Conservation (phyloP, 2,888 invertebrate species). For the Heteromyza rotundicornis region DNA sequence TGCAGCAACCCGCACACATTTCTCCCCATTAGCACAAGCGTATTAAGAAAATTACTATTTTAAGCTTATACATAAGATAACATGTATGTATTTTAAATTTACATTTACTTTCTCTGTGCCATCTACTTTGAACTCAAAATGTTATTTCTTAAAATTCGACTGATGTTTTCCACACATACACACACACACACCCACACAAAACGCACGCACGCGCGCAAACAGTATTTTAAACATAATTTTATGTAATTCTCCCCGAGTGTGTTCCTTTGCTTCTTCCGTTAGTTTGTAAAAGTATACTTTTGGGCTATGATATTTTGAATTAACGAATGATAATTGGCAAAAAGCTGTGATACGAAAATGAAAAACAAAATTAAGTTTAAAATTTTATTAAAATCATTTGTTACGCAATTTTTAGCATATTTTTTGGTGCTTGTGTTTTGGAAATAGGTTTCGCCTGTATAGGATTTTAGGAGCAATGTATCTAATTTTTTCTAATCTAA, state of each 20-base stretch:
- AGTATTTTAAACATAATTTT: too few species aligned
- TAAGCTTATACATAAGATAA: too few species aligned
- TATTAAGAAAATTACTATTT: too few species aligned
- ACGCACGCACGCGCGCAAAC: too few species aligned
- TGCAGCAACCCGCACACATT: too few species aligned
- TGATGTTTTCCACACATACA: not conserved
- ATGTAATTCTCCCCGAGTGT: too few species aligned
- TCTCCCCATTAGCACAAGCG: too few species aligned
- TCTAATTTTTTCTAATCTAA: not conserved
- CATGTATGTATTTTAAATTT: not conserved
- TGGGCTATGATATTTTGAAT: constrained; percentile 28
- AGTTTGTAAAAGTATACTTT: not conserved
- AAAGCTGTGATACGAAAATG: constrained; percentile 49
- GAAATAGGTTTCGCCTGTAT: not conserved
- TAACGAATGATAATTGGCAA: constrained; percentile 43
- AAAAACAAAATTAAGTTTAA: constrained; percentile 45
- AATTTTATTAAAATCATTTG: constrained; percentile 3
- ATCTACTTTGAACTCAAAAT: not conserved
- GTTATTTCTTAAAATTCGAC: not conserved
- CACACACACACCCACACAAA: too few species aligned
- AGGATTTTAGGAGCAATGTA: not conserved
- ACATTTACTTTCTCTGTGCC: not conserved
- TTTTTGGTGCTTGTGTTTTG: not conserved
- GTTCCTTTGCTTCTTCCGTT: not conserved
- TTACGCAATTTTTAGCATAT: not conserved